phyloP scores from a whole-genome alignment of 92 coral and sea anemone genomes.

The Actinernus sp. region DNA sequence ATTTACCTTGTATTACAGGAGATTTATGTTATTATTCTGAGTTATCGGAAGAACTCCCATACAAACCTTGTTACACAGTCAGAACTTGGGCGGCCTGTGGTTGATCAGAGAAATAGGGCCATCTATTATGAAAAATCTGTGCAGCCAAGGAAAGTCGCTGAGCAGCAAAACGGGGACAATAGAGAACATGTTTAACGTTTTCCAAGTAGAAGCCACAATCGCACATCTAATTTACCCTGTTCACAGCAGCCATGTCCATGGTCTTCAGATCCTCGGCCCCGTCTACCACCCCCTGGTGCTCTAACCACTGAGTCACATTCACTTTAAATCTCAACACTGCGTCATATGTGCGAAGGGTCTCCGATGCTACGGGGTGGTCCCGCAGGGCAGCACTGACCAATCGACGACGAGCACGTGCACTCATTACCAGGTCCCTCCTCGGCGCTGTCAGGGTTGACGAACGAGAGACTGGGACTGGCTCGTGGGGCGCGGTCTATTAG shows the following conservation, averaged over 20 bases:
- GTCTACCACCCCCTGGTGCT: conserved; percentile 71
- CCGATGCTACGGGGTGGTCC: conserved; percentile 86
- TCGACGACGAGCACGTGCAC: conserved; percentile 92
- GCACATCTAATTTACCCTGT: conserved; percentile 71
- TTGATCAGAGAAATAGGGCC: no score
- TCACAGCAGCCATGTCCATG: conserved; percentile 56
- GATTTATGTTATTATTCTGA: no score
- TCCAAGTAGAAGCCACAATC: no score
- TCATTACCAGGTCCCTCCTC: conserved; percentile 63
- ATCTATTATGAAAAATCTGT: no score
- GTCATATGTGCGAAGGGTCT: conserved; percentile 83
- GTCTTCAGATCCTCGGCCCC: conserved; percentile 56
- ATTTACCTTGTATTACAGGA: no score
- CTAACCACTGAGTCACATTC: conserved; percentile 71
- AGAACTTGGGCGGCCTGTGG: no score
- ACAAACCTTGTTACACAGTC: no score
- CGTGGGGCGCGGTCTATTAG: background rate
- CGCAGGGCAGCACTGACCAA: conserved; percentile 86
- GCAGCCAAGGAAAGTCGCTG: no score
- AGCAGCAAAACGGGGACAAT: no score
- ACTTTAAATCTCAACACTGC: conserved; percentile 71
- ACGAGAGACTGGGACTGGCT: conserved; percentile 12
- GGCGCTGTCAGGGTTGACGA: conserved; percentile 51
- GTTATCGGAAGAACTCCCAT: no score
- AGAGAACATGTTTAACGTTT: no score